These are phyloP conservation scores for Patella caerulea DNA, from an alignment of 2,888 invertebrate genomes.

Conservation along the genomic window DNA sequence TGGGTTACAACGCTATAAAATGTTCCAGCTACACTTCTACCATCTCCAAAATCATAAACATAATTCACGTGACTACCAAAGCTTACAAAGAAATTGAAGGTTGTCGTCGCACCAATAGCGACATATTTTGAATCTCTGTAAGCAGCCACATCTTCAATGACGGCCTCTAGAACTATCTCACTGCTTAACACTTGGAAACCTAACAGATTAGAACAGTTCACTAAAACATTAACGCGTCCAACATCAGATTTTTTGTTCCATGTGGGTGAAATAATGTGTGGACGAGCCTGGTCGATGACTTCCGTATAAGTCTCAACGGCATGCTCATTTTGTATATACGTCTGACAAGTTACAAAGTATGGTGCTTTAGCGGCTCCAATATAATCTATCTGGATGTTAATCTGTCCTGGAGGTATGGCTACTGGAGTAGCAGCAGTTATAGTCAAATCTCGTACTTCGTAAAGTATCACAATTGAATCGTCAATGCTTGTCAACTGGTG, in stretches of 20 bases:
- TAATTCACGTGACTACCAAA: conserved; percentile 41
- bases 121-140: conserved; percentile 31
- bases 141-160: conserved; percentile 32
- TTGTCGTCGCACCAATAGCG: conserved; percentile 32
- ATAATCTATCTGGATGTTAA: conserved; percentile 29
- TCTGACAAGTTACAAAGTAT: conserved; percentile 32
- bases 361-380: conserved; percentile 32
- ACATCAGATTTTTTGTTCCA: conserved; percentile 27
- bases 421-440: conserved; percentile 33
- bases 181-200: conserved; percentile 36
- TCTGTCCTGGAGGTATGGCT: conserved; percentile 36
- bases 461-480: conserved; percentile 35
- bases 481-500: conserved; percentile 18
- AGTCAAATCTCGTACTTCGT: conserved; percentile 38
- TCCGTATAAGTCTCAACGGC: conserved; percentile 9
- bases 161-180: conserved; percentile 40
- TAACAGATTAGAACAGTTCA: conserved; percentile 47
- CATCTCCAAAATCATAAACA: conserved; percentile 39
- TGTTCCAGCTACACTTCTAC: conserved; percentile 24
- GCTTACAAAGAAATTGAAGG: conserved; percentile 35
- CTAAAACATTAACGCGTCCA: conserved; percentile 35
- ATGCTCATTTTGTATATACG: neutral
- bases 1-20: conserved; percentile 25
- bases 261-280: neutral
- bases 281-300: neutral